A percentile compares a stretch with the other conserved stretches of the same genome.
phyloP scores from a whole-genome alignment of 2,797 vertebrate species.

The Emys orbicularis region DNA sequence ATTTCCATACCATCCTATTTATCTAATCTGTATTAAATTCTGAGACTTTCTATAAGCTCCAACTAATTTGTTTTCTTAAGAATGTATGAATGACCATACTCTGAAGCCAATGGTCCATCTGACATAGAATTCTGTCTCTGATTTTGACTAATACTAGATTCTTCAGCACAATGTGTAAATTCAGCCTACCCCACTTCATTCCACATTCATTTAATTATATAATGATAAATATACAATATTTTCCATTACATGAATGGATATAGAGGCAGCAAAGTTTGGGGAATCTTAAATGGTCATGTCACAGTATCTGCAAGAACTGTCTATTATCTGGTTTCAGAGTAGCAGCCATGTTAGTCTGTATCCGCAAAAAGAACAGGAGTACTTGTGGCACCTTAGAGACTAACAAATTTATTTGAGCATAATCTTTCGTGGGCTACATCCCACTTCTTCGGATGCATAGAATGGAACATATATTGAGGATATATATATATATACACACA shows the following conservation, averaged over 20 bases:
- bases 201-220: not conserved
- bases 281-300: not conserved
- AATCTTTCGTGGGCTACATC: too few relatives aligned
- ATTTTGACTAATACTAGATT: not conserved
- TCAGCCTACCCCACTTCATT: rapidly evolving
- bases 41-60: not conserved
- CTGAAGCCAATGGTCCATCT: not conserved
- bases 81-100: not conserved
- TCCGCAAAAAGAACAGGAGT: too few relatives aligned
- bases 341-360: too few relatives aligned
- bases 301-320: not conserved
- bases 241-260: not conserved
- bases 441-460: too few relatives aligned
- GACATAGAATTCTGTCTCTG: not conserved
- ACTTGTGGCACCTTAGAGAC: too few relatives aligned
- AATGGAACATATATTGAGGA: too few relatives aligned
- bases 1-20: not conserved
- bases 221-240: not conserved
- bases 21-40: not conserved
- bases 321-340: not conserved
- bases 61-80: not conserved
- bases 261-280: not conserved
- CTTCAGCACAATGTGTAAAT: not conserved
- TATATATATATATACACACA: too few relatives aligned
- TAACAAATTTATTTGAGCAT: too few relatives aligned